These are phyloP conservation scores for Nudaria mundana DNA, from an alignment of 2,888 invertebrate genomes.

Conservation along the genomic window DNA sequence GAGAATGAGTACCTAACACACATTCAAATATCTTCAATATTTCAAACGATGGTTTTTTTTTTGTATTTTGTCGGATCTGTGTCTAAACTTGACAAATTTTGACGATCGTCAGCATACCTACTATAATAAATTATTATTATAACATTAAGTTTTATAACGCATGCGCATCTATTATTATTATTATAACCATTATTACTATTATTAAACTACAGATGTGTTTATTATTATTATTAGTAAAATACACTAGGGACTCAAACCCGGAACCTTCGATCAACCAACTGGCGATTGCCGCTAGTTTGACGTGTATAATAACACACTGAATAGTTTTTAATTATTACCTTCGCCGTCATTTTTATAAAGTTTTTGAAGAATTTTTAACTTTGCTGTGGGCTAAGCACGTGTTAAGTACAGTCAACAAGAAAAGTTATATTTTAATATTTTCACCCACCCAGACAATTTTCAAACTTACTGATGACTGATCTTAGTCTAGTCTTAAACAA, in stretches of 20 bases:
- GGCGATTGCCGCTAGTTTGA: conserved; percentile 30
- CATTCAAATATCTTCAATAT: too few relatives aligned
- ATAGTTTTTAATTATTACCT: conserved; percentile 36
- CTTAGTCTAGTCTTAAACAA: too few relatives aligned
- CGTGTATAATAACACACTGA: conserved; percentile 23
- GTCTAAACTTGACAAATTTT: too few relatives aligned
- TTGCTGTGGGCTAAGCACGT: conserved; percentile 29
- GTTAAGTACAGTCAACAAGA: conserved; percentile 13
- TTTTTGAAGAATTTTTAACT: conserved; percentile 20
- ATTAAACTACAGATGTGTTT: conserved; percentile 4
- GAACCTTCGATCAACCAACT: conserved; percentile 28
- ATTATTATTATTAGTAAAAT: conserved; percentile 6
- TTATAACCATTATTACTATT: conserved; percentile 4
- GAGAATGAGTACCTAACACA: too few relatives aligned
- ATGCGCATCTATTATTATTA: conserved; percentile 2
- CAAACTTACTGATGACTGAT: too few relatives aligned
- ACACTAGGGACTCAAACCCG: conserved; percentile 13
- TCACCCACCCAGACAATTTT: too few relatives aligned
- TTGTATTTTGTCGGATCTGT: too few relatives aligned
- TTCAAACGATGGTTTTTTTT: too few relatives aligned
- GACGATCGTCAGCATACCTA: neutral
- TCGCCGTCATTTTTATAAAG: conserved; percentile 27
- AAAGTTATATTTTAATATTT: conserved; percentile 4
- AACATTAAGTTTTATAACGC: too few relatives aligned
- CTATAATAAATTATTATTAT: too few relatives aligned